Percentiles rank a stretch among this genome's conserved stretches.
Evolutionary conservation across 1,140 invertebrate genomes (phyloP).

Genomic region (Oryctes rhinoceros): DNA sequence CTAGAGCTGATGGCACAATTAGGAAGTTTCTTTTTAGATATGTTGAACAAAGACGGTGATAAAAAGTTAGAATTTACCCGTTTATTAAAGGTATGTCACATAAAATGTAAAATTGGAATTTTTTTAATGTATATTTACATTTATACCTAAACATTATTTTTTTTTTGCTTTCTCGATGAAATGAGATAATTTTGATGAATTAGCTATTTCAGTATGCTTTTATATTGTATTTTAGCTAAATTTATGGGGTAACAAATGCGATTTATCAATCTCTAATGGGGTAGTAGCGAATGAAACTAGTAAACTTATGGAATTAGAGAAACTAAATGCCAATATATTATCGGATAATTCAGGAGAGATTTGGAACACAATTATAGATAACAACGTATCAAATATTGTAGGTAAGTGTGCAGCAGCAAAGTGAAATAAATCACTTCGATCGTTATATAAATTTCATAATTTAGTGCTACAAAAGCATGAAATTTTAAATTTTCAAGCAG

Average conservation of each 20-base stretch:
- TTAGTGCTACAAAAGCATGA: too few species aligned
- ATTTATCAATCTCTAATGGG: slow-evolving; percentile 87
- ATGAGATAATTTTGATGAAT: too few species aligned
- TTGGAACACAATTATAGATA: slow-evolving; percentile 62
- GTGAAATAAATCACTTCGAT: too few species aligned
- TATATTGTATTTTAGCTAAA: slow-evolving; percentile 62
- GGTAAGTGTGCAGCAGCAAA: slow-evolving; percentile 49
- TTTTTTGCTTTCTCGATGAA: background rate
- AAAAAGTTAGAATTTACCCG: slow-evolving; percentile 64
- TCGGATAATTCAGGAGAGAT: slow-evolving; percentile 71
- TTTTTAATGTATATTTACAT: background rate
- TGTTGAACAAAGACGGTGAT: slow-evolving; percentile 60
- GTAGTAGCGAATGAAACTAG: slow-evolving; percentile 50
- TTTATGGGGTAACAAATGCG: slow-evolving; percentile 84
- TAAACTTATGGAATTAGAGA: slow-evolving; percentile 60
- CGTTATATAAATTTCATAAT: too few species aligned
- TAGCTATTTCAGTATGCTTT: slow-evolving; percentile 32
- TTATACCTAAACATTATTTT: background rate
- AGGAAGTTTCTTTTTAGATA: slow-evolving; percentile 63
- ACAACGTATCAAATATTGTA: slow-evolving; percentile 47
- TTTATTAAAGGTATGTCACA: slow-evolving; percentile 65
- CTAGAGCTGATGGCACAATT: slow-evolving; percentile 68
- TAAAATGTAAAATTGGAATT: slow-evolving; percentile 16
- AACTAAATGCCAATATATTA: slow-evolving; percentile 74
- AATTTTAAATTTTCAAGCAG: too few species aligned